Percentiles rank a stretch among this genome's conserved stretches.
phyloP scores from a whole-genome alignment of 1,140 invertebrate species.

The Drosophila repletoides region DNA sequence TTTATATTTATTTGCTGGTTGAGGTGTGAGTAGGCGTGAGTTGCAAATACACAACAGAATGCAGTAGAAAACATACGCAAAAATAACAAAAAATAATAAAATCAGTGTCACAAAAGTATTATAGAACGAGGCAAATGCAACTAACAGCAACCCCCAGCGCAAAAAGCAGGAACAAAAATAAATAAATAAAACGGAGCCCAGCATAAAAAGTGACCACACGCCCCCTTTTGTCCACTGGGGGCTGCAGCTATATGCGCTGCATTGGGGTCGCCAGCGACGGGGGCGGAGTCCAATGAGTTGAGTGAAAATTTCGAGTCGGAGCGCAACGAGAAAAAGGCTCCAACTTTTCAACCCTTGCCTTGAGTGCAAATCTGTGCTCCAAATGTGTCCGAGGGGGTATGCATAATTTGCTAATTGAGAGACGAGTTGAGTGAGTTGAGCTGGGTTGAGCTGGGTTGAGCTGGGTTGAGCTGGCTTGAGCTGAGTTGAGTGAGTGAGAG shows the following conservation, averaged over 20 bases:
- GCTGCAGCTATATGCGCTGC: conserved; percentile 21
- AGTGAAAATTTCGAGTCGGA: conserved; percentile 1
- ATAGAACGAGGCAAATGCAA: conserved; percentile 32
- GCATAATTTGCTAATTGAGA: conserved; percentile 78
- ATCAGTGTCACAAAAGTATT: conserved; percentile 59
- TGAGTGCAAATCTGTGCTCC: conserved; percentile 13
- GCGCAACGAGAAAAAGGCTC: conserved; percentile 8
- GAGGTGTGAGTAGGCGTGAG: no score
- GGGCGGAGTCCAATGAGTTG: conserved; percentile 43
- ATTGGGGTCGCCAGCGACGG: conserved; percentile 19
- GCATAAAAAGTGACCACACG: conserved; percentile 43
- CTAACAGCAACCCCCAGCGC: conserved; percentile 14
- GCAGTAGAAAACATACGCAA: conserved; percentile 58
- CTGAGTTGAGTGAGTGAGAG: background rate
- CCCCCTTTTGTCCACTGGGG: conserved; percentile 7
- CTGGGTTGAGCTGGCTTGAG: conserved; percentile 45
- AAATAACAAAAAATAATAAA: no score
- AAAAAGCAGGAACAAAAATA: background rate
- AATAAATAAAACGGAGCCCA: conserved; percentile 14
- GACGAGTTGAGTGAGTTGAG: conserved; percentile 49
- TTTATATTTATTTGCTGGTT: no score
- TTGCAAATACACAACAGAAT: conserved; percentile 45
- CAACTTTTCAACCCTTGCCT: conserved; percentile 41
- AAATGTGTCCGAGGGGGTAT: background rate
- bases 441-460: conserved; percentile 42